Evolutionary conservation across 1,140 invertebrate species (phyloP).

Genomic region (Ceratosolen solmsi): DNA sequence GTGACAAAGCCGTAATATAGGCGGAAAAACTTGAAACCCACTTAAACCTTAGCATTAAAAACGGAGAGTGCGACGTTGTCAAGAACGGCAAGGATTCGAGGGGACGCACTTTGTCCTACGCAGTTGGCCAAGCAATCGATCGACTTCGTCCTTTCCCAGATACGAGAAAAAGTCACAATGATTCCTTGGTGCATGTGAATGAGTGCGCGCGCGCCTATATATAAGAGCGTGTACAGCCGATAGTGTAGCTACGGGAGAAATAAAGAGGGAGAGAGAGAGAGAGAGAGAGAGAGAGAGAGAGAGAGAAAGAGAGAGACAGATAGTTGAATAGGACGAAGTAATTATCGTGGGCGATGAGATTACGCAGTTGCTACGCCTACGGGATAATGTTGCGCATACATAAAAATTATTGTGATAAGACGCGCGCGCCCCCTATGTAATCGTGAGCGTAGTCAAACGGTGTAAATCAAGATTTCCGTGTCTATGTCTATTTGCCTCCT

Average conservation of each 20-base stretch:
- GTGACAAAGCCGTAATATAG: too few species aligned
- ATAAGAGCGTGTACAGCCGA: neutral
- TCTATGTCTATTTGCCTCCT: neutral
- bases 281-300: neutral
- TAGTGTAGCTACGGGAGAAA: neutral
- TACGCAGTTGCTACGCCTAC: slow-evolving; percentile 21
- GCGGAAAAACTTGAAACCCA: neutral
- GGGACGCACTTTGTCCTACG: neutral
- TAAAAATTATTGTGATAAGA: neutral
- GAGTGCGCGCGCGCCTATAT: neutral
- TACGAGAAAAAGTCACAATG: neutral
- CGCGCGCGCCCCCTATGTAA: neutral
- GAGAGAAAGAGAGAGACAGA: neutral
- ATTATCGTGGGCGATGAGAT: slow-evolving; percentile 9
- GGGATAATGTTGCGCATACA: neutral
- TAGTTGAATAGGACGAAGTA: neutral
- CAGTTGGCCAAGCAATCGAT: neutral
- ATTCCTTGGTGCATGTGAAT: neutral
- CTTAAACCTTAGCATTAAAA: neutral
- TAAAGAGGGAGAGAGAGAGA: neutral
- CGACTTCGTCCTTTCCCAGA: neutral
- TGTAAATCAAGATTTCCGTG: neutral
- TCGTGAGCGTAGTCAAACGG: neutral
- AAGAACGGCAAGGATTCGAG: neutral
- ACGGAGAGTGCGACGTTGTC: neutral